phyloP scores from a whole-genome alignment of 2,888 invertebrate species.

The Leucoma salicis region DNA sequence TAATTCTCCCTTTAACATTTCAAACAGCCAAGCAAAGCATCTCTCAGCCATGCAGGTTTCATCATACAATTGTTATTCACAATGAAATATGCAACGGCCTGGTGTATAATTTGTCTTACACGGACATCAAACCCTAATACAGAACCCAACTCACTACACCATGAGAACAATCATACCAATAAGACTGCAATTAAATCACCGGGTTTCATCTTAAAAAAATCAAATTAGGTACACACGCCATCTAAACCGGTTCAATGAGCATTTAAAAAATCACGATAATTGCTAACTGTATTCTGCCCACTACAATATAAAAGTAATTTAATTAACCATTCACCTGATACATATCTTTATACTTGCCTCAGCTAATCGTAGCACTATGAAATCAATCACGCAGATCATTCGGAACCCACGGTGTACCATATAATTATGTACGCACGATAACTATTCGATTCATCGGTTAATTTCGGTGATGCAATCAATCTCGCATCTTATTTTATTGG shows the following conservation, averaged over 20 bases:
- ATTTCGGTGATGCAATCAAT: slow-evolving; percentile 39
- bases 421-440: slow-evolving; percentile 6
- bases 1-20: too few relatives aligned
- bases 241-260: background rate
- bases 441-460: slow-evolving; percentile 17
- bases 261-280: background rate
- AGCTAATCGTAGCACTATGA: background rate
- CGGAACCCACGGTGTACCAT: background rate
- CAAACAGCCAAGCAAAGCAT: too few relatives aligned
- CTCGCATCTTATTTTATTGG: slow-evolving; percentile 39
- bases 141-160: too few relatives aligned
- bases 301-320: slow-evolving; percentile 4
- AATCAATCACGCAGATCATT: slow-evolving; percentile 23
- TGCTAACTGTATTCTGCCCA: slow-evolving; percentile 2
- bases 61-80: too few relatives aligned
- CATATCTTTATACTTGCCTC: slow-evolving; percentile 4
- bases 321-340: slow-evolving; percentile 5
- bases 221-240: too few relatives aligned
- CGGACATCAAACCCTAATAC: too few relatives aligned
- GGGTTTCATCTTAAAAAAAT: too few relatives aligned
- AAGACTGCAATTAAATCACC: too few relatives aligned
- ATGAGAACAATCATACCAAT: too few relatives aligned
- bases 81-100: too few relatives aligned
- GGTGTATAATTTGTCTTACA: too few relatives aligned
- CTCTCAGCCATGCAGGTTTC: too few relatives aligned